Base-by-base conservation (phyloP, 2,113 vertebrate genomes). In the Oreocharis arfaki region DNA sequence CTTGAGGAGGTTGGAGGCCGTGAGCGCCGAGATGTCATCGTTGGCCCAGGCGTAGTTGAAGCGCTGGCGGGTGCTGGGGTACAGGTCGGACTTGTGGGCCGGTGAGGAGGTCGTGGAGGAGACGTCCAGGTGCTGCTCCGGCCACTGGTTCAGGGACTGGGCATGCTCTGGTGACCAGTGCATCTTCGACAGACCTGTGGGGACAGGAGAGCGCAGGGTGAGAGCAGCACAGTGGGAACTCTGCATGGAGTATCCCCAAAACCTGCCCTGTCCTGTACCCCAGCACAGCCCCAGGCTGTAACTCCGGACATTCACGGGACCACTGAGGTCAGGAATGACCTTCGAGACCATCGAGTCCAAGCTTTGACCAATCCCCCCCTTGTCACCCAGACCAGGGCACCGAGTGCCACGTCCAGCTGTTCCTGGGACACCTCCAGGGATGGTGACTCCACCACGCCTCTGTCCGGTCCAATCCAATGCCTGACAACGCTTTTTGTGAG, bases 121-220 rank as follows among this genome's bases (percentile, higher is more conserved):
- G 85, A 99, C 99, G 26, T 99, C 99, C 93, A 99, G 98, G 98
- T 99, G 99, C 98, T 99, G 99, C 98, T 99, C 99, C 81, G 99
- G 99, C 99, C 99, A 99, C 98, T 99, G 99, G 98, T 98, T 99
- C 96, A 99, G 98, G 97, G 99, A 96, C 98, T 99, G 99, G 98
- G 99, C 99, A 98, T 99, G 99, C 98, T 99, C 99, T 97, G 99
- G 99, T 98, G 99, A 99, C 99, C 99, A 99, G 99, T 99, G 99
- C 99, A 99, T 99, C 98, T 99, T 99, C 98, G 96, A 99, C 96
- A 99, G 98, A 96, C 50, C 96, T 97, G 80, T 0, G 42, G 39
- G 24, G 15, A 39, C 5, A 4, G 50, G 46, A 16, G 2, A 7
- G 69, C 0, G 0, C 7, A 0, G 46, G 46, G 52, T 93, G 90